Base-by-base conservation (phyloP, 2,113 vertebrate species). In the Oryzias curvinotus region DNA sequence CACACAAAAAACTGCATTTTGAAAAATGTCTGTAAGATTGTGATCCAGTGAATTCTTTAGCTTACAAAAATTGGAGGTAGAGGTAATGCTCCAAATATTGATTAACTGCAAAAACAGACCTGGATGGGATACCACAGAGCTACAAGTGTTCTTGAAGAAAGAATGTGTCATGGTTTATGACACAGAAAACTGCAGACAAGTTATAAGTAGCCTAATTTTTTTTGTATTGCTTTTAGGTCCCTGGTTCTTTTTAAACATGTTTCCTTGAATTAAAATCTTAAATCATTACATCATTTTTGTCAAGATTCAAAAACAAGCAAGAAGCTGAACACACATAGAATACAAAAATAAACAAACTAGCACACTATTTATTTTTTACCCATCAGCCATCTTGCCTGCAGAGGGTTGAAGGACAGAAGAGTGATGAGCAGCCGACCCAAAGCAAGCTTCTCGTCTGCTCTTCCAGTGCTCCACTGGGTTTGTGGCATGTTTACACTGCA, bases 401-500 rank as follows among this genome's bases (percentile, higher is more conserved):
- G 21, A 12, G 10, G 10, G 12, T 12, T 36, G 36, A 36, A 3
- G 36, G 10, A 36, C 36, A 12, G 10, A 12, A 36, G 8, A 12
- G 8, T 36, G 8, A 12, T 36, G 10, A 36, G 36, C 36, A 3
- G 17, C 52, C 43, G 15, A 18, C 28, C 15, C 16, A 15, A 25
- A 56, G 41, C 7, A 48, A 48, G 47, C 23, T 57, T 28, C 63
- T 60, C 14, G 14, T n/a, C 23, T 51, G 14, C 56, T 59, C 45
- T 43, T 50, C 41, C 58, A 57, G 58, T 60, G 68, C 53, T 72
- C 70, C 63, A 75, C 68, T 43, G 52, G 67, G 57, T 78, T 75
- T 77, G 62, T 64, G 47, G 60, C 36, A 57, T 57, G 50, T 73
- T 77, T 70, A 80, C 73, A 58, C 43, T 84, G 88, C 82, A 77